These are phyloP conservation scores for Linnaemya tessellans DNA, from an alignment of 2,888 invertebrate species.

Conservation along the genomic window DNA sequence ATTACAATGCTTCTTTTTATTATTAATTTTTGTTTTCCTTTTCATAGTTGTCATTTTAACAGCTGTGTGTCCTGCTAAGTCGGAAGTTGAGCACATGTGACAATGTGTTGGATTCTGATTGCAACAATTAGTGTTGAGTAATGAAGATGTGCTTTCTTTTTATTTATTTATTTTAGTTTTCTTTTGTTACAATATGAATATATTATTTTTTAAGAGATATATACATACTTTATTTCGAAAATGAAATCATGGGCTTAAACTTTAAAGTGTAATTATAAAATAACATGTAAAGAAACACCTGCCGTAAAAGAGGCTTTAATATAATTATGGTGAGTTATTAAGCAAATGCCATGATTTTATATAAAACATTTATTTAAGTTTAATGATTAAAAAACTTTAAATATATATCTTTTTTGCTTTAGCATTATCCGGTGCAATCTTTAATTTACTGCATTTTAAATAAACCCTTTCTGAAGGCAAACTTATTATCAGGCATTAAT, in stretches of 20 bases:
- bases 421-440: not conserved
- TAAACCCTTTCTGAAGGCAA: not conserved
- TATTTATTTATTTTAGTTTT: not conserved
- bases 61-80: constrained; percentile 47
- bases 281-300: not conserved
- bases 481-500: not conserved
- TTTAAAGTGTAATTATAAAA: not conserved
- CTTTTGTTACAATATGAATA: not conserved
- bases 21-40: constrained; percentile 46
- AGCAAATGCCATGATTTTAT: not conserved
- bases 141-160: constrained; percentile 4
- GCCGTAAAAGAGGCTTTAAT: no score
- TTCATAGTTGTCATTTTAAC: constrained; percentile 53
- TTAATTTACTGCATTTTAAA: not conserved
- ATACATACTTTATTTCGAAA: no score
- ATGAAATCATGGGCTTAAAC: no score
- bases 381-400: no score
- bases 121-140: constrained; percentile 28
- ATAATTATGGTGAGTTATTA: no score
- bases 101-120: constrained; percentile 45
- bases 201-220: no score
- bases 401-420: no score
- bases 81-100: constrained; percentile 50
- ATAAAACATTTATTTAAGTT: no score
- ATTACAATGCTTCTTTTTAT: constrained; percentile 26